Base-by-base conservation (phyloP, 2,113 vertebrate species). In the Platysteira castanea region DNA sequence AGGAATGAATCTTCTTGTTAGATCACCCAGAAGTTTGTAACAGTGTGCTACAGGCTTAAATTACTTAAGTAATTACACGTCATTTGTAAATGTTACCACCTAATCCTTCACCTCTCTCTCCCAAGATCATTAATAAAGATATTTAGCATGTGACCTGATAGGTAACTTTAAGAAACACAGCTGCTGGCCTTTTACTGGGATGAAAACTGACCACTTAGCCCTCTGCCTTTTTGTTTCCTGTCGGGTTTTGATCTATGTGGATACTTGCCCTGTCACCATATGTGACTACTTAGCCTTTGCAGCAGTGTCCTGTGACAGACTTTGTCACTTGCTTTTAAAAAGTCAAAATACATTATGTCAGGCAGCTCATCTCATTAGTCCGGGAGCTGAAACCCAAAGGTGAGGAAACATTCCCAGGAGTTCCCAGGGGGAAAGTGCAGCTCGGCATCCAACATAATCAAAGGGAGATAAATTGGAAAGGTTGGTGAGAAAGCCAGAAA, bases 201-300 rank as follows among this genome's bases (percentile, higher is more conserved):
- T 95, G 92, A 92, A 95, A 93, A 86, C 90, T 83, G 93, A 84
- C 88, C 90, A 49, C 49, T 94, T 64, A 68, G 79, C 60, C 93
- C 80, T 88, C 64, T 93, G 90, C 73, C 84, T 95, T 89, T 95
- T 94, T 94, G 84, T 89, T 82, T 91, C 77, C 81, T 95, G 93
- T 87, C 64, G 0, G 24, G 24, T 89, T 90, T 92, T 96, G 95
- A 96, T 92, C 87, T 96, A 96, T 75, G 76, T 61, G 47, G 86
- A 53, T 79, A 24, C 91, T 97, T 91, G 91, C 86, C 86, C 93
- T 85, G 89, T 82, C 91, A 84, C 96, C 94, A 87, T 95, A 96
- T 95, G 95, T 69, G 93, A 91, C 80, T 76, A 42, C 87, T 95
- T 89, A 94, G 89, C 81, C 89, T 95, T 49, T 67, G 23, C 56